Evolutionary conservation across 35 echinoderm and acorn worm genomes (phyloP).

Genomic region (Diadema setosum): DNA sequence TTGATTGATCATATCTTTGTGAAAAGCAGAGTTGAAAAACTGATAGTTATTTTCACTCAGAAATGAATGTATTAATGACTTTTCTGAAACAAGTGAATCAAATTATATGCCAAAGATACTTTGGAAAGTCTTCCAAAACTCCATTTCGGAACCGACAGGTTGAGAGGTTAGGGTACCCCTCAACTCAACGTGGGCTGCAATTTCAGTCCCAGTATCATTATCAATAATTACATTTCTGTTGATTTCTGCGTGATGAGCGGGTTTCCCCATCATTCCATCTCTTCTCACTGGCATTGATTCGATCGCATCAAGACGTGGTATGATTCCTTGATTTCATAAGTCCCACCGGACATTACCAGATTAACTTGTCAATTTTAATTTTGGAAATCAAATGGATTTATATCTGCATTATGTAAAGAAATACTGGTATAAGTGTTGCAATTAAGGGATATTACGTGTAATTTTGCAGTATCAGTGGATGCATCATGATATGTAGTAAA

Average conservation of each 20-base stretch:
- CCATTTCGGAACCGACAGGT: neutral
- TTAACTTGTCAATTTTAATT: conserved; percentile 24
- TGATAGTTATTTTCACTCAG: neutral
- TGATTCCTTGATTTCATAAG: neutral
- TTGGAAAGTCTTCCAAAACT: neutral
- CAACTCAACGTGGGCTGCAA: neutral
- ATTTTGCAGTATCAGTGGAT: neutral
- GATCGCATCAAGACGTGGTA: neutral
- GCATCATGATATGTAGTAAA: too few species aligned
- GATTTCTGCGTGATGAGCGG: neutral
- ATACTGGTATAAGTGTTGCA: conserved; percentile 1
- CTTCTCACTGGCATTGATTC: neutral
- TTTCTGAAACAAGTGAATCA: conserved; percentile 4
- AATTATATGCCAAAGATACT: conserved; percentile 2
- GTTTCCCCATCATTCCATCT: neutral
- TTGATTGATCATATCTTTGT: conserved; percentile 6
- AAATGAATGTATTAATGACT: neutral
- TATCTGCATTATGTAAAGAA: neutral
- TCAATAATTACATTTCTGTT: neutral
- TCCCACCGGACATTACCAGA: neutral
- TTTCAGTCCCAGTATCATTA: neutral
- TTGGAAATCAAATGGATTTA: neutral
- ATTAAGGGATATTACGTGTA: neutral
- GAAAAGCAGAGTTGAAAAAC: neutral
- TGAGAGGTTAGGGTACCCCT: neutral